Conservation (phyloP, 2,797 vertebrate species). For the Silurus aristotelis region DNA sequence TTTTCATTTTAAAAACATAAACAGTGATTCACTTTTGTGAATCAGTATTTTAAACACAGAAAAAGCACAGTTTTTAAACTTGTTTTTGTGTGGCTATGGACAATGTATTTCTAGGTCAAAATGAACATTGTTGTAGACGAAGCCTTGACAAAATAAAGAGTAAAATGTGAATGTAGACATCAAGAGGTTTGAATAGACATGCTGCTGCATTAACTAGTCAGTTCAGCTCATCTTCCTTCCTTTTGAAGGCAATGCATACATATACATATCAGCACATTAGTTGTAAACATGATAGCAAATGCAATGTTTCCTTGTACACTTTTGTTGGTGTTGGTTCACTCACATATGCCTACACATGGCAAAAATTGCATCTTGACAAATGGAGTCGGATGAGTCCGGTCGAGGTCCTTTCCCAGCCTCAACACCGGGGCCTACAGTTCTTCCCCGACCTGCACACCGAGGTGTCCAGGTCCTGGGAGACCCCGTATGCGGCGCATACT, state of each 20-base stretch:
- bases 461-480: too few relatives aligned
- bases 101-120: neutral
- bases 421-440: too few relatives aligned
- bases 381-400: too few relatives aligned
- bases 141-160: neutral
- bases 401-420: too few relatives aligned
- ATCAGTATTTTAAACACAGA: neutral
- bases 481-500: too few relatives aligned
- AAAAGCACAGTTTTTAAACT: neutral
- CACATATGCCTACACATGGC: too few relatives aligned
- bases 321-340: neutral
- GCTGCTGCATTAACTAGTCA: neutral
- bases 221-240: neutral
- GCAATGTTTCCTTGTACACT: neutral
- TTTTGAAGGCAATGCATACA: neutral
- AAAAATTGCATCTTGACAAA: too few relatives aligned
- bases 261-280: neutral
- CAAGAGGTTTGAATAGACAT: neutral
- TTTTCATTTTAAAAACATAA: constrained; percentile 7
- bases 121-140: neutral
- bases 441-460: too few relatives aligned
- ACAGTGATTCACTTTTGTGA: neutral
- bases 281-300: neutral
- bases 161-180: neutral
- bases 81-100: neutral